Percentiles rank a stretch among this genome's conserved stretches.
phyloP scores from a whole-genome alignment of 2,113 vertebrate genomes.

The Pelecanoides urinatrix region DNA sequence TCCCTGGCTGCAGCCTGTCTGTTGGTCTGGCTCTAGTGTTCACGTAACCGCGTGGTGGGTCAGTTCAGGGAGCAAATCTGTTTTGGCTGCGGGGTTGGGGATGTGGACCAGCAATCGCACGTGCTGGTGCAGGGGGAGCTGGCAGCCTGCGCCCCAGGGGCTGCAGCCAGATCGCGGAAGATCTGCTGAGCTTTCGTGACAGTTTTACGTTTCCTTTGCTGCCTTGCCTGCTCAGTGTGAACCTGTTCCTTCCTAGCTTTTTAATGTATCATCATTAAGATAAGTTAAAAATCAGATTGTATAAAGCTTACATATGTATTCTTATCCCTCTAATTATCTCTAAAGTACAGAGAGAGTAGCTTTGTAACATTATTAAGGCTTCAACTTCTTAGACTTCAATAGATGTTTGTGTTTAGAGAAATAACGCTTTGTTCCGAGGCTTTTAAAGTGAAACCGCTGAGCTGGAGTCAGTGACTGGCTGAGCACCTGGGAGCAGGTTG shows the following conservation, averaged over 20 bases:
- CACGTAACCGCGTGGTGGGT: rapidly evolving
- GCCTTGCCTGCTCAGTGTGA: not conserved
- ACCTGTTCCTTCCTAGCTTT: not conserved
- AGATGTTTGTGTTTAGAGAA: not conserved
- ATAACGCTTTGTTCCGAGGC: not conserved
- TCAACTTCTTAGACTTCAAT: not conserved
- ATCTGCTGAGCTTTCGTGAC: not conserved
- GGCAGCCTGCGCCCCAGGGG: not conserved
- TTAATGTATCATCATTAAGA: not conserved
- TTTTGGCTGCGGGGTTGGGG: not conserved
- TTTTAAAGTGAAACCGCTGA: not conserved
- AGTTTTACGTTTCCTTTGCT: not conserved
- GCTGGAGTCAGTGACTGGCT: not conserved
- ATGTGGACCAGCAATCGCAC: rapidly evolving
- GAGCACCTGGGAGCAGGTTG: not conserved
- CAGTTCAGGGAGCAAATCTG: not conserved
- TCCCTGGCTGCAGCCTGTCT: not conserved
- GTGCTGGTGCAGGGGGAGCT: not conserved
- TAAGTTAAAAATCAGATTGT: not conserved
- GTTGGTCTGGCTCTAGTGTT: too few relatives aligned
- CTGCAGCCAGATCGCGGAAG: not conserved
- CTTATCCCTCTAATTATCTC: not conserved
- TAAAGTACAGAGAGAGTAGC: not conserved
- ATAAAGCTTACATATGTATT: not conserved
- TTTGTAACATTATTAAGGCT: not conserved